Percentiles rank a stretch among this genome's conserved stretches.
Evolutionary conservation across 2,888 invertebrate species (phyloP).

Genomic region (Callyntrura sp.): DNA sequence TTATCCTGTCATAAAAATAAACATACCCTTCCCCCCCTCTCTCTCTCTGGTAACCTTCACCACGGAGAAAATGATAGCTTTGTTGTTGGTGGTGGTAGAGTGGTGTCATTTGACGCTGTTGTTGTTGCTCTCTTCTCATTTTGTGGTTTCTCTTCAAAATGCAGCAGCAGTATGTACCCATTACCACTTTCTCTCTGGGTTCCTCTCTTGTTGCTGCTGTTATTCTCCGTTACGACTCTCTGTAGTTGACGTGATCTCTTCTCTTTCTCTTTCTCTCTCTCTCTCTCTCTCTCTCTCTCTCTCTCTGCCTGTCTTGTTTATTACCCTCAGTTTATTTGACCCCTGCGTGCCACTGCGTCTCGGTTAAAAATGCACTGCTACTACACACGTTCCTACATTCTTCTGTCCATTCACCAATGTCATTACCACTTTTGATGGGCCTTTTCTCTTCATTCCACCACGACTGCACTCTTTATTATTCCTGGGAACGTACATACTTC

Average conservation of each 20-base stretch:
- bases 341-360: constrained; percentile 17
- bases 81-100: constrained; percentile 38
- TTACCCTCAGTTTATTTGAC: constrained; percentile 63
- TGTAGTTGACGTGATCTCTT: constrained; percentile 24
- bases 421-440: constrained; percentile 65
- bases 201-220: constrained; percentile 51
- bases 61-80: constrained; percentile 55
- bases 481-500: not conserved
- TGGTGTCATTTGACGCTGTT: constrained; percentile 44
- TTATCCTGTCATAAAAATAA: constrained; percentile 18
- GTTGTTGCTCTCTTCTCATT: constrained; percentile 50
- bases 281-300: too few species aligned
- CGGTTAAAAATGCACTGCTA: constrained; percentile 47
- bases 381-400: not conserved
- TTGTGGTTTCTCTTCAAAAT: constrained; percentile 42
- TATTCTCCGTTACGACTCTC: too few species aligned
- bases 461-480: not conserved
- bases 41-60: not conserved
- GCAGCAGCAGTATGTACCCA: not conserved
- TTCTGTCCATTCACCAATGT: constrained; percentile 46
- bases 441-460: not conserved
- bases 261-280: too few species aligned
- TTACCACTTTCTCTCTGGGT: constrained; percentile 64
- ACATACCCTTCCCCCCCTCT: not conserved
- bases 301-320: constrained; percentile 67